A percentile compares a stretch with the other conserved stretches of the same genome.
phyloP scores from a whole-genome alignment of 1,140 invertebrate genomes.

The Bombus terrestris region DNA sequence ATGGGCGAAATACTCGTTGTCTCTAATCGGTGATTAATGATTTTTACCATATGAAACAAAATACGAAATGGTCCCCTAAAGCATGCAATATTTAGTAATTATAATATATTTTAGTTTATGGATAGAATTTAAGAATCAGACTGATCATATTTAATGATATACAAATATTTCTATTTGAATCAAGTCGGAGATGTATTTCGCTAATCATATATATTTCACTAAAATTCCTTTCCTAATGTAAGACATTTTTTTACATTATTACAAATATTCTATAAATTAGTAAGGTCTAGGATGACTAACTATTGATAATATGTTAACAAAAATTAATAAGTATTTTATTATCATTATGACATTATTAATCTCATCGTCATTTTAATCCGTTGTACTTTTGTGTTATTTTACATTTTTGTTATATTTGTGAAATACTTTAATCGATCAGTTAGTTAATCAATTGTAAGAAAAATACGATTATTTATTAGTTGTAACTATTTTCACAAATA shows the following conservation, averaged over 20 bases:
- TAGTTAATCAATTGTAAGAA: not conserved
- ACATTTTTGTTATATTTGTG: not conserved
- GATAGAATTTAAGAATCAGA: conserved; percentile 27
- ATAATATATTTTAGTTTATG: conserved; percentile 8
- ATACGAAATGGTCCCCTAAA: not conserved
- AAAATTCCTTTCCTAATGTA: not conserved
- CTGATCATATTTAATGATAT: conserved; percentile 1
- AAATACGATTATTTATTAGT: conserved; percentile 11
- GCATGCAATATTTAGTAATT: not conserved
- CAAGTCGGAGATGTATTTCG: not conserved
- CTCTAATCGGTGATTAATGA: conserved; percentile 20
- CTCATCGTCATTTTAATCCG: not conserved
- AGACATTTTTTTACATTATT: not conserved
- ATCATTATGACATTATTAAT: not conserved
- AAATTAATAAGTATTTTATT: not conserved
- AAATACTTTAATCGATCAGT: not conserved
- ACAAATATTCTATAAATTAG: not conserved
- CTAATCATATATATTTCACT: not conserved
- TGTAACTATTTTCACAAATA: not conserved
- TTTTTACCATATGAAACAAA: not conserved
- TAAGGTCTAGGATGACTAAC: not conserved
- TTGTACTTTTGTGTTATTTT: not conserved
- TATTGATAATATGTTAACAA: not conserved
- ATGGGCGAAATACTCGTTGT: conserved; percentile 8
- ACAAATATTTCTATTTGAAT: conserved; percentile 9